A percentile compares a stretch with the other conserved stretches of the same genome.
Evolutionary conservation across 2,113 vertebrate genomes (phyloP).

Genomic region (Microtus ochrogaster): DNA sequence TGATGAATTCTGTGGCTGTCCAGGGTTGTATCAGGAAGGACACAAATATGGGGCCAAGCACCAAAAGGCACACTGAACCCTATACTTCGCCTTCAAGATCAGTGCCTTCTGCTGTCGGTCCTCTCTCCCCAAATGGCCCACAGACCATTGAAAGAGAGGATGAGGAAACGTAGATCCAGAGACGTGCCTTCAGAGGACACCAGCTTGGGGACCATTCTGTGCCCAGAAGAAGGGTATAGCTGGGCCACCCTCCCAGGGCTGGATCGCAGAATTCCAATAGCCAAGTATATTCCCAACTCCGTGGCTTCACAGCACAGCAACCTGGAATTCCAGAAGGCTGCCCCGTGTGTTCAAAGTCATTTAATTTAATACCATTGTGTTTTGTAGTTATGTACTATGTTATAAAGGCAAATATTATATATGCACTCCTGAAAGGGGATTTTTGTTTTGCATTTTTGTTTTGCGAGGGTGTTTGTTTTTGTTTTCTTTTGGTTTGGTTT

Average conservation of each 20-base stretch:
- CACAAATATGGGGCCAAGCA: not conserved
- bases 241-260: not conserved
- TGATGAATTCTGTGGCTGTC: not conserved
- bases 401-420: slow-evolving; percentile 25
- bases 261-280: not conserved
- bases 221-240: accelerated
- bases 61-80: not conserved
- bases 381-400: not conserved
- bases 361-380: not conserved
- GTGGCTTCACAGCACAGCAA: not conserved
- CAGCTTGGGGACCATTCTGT: not conserved
- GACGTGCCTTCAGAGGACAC: not conserved
- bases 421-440: not conserved
- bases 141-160: not conserved
- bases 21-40: not conserved
- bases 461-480: not conserved
- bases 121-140: not conserved
- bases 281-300: not conserved
- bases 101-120: not conserved
- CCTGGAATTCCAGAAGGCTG: not conserved
- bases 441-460: not conserved
- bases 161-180: not conserved
- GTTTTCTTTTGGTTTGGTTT: not conserved
- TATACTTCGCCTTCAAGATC: not conserved
- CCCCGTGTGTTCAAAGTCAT: not conserved